phyloP scores from a whole-genome alignment of 2,113 vertebrate species.

The Sitta europaea region DNA sequence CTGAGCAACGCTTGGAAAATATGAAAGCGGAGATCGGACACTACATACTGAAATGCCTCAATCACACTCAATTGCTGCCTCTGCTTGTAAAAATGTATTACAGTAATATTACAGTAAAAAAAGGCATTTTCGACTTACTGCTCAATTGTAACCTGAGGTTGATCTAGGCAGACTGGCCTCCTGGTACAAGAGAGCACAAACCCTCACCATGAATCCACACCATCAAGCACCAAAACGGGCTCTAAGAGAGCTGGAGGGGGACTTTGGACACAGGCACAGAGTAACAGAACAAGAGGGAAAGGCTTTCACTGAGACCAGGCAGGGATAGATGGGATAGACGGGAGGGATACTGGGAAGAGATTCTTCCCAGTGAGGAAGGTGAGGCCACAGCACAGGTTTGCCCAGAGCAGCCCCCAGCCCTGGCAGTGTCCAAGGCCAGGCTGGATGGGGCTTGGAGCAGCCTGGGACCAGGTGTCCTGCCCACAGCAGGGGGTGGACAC shows the following conservation, averaged over 20 bases:
- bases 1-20: neutral
- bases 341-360: neutral
- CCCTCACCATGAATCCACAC: rapidly evolving
- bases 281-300: neutral
- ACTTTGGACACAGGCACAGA: neutral
- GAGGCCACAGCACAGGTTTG: neutral
- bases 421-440: neutral
- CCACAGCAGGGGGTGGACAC: rapidly evolving
- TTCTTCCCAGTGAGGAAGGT: neutral
- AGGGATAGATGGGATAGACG: neutral
- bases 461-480: neutral
- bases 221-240: too few species aligned
- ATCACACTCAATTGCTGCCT: neutral
- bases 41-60: neutral
- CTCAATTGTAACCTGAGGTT: neutral
- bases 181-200: neutral
- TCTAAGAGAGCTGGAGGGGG: neutral
- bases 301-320: neutral
- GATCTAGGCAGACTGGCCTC: too few species aligned
- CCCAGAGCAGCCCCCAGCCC: neutral
- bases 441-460: neutral
- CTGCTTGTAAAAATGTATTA: too few species aligned
- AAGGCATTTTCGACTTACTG: neutral
- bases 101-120: too few species aligned
- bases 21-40: neutral